These are phyloP conservation scores for Diorhabda elongata DNA, from an alignment of 1,140 invertebrate species.

Conservation along the genomic window DNA sequence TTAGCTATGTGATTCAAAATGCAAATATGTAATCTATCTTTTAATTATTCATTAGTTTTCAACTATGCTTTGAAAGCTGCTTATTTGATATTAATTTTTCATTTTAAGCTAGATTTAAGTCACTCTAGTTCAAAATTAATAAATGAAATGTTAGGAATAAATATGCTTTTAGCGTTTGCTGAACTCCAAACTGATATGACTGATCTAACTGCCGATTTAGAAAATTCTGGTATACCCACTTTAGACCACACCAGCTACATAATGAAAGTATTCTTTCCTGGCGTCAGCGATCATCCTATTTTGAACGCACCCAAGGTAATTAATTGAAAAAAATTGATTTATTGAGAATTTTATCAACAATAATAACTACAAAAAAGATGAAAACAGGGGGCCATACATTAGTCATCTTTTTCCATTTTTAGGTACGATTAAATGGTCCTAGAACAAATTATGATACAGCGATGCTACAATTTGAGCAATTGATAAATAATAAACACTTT, in stretches of 20 bases:
- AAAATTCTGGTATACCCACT: constrained; percentile 93
- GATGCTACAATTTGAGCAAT: constrained; percentile 91
- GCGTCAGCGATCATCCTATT: constrained; percentile 87
- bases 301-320: constrained; percentile 74
- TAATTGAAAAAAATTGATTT: no score
- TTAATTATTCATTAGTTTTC: no score
- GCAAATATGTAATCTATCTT: no score
- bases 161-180: constrained; percentile 75
- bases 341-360: no score
- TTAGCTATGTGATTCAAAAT: no score
- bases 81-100: no score
- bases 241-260: constrained; percentile 94
- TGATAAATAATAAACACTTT: constrained; percentile 91
- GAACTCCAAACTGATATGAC: constrained; percentile 99
- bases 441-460: constrained; percentile 87
- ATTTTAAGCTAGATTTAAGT: no score
- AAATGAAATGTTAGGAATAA: constrained; percentile 6
- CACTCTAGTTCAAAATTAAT: neutral
- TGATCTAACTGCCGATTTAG: constrained; percentile 92
- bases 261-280: constrained; percentile 98
- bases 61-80: no score
- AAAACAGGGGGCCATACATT: no score
- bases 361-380: no score
- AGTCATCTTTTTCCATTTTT: constrained; percentile 24
- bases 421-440: constrained; percentile 67